Conservation (phyloP, 1,140 invertebrate genomes). For the Contarinia nasturtii region DNA sequence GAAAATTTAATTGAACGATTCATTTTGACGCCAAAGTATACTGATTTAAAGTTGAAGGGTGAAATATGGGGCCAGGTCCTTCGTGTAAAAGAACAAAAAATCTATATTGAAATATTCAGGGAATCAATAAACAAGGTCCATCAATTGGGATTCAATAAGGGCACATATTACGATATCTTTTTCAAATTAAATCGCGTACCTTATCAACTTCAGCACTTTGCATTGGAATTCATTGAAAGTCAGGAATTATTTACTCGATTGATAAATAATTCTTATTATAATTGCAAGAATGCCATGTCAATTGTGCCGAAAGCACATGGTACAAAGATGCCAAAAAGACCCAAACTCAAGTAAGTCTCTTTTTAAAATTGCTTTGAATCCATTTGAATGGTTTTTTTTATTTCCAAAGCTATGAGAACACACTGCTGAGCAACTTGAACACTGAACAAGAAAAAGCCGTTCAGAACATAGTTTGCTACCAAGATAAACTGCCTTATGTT, state of each 20-base stretch:
- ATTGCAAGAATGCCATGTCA: background rate
- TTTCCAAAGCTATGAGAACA: background rate
- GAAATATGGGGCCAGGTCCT: background rate
- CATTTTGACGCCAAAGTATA: background rate
- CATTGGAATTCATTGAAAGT: background rate
- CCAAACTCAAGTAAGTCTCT: too few species aligned
- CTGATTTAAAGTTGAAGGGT: background rate
- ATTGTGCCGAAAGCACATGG: too few species aligned
- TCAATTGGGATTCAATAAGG: background rate
- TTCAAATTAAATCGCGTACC: background rate
- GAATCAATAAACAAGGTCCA: background rate
- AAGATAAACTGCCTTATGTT: background rate
- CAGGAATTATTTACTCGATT: background rate
- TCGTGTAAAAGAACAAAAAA: background rate
- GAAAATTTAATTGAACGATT: background rate
- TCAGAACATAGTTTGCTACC: background rate
- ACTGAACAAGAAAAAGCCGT: background rate
- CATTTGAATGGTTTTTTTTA: too few species aligned
- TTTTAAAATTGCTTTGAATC: too few species aligned
- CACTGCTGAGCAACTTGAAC: background rate
- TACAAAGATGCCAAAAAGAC: too few species aligned
- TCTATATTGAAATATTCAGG: too few species aligned
- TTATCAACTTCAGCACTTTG: background rate
- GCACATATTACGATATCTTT: background rate
- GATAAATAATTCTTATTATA: background rate